Conservation (phyloP, 2,888 invertebrate genomes). For the Thysanoteuthis rhombus region DNA sequence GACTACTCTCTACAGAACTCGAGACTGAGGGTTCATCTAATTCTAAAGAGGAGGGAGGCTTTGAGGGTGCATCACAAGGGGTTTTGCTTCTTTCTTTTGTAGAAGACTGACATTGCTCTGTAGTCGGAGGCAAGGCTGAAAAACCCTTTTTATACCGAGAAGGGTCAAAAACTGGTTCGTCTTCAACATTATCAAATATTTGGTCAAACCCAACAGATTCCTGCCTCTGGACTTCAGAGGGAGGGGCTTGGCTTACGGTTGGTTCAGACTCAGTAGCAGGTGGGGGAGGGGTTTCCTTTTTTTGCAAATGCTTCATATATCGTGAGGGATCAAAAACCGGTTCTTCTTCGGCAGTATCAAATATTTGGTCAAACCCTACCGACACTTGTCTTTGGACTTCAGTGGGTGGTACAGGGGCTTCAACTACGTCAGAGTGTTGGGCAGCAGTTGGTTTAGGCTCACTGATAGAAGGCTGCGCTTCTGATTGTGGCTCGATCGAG, state of each 20-base stretch:
- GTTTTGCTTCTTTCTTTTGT: not conserved
- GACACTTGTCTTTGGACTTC: not conserved
- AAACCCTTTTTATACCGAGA: not conserved
- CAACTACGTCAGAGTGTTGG: not conserved
- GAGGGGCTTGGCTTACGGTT: not conserved
- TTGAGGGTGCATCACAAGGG: not conserved
- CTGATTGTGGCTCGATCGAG: not conserved
- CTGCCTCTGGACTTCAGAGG: not conserved
- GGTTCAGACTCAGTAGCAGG: not conserved
- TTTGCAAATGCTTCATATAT: not conserved
- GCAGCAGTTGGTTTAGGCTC: not conserved
- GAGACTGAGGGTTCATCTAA: not conserved
- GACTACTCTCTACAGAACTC: not conserved
- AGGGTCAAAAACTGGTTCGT: not conserved
- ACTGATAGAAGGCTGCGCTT: not conserved
- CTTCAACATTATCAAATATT: not conserved
- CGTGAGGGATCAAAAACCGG: not conserved
- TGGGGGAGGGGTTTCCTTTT: not conserved
- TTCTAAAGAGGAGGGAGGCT: not conserved
- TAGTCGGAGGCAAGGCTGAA: not conserved
- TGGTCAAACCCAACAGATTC: not conserved
- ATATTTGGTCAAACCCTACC: not conserved
- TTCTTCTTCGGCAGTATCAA: not conserved
- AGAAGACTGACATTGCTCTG: not conserved
- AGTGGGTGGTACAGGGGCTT: not conserved